These are phyloP conservation scores for Micropterix aruncella DNA, from an alignment of 2,888 invertebrate species.

Conservation along the genomic window DNA sequence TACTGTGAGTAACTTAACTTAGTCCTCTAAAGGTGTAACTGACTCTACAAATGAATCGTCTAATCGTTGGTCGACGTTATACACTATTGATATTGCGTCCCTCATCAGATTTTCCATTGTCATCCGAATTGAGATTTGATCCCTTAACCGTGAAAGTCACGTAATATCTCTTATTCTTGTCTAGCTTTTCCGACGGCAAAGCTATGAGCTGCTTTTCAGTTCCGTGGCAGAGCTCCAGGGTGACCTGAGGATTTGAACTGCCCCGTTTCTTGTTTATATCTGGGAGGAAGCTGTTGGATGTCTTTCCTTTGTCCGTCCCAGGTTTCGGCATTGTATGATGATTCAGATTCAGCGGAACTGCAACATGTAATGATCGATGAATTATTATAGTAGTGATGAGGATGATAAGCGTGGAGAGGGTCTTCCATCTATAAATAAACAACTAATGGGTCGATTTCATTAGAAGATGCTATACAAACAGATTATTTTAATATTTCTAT, in stretches of 20 bases:
- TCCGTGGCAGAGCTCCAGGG: slow-evolving; percentile 73
- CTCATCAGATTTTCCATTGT: slow-evolving; percentile 24
- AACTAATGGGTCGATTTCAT: too few relatives aligned
- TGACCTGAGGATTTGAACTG: slow-evolving; percentile 39
- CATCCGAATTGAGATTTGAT: slow-evolving; percentile 41
- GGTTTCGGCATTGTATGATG: slow-evolving; percentile 70
- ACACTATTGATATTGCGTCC: slow-evolving; percentile 30
- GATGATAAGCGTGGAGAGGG: too few relatives aligned
- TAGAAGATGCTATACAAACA: too few relatives aligned
- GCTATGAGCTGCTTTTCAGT: slow-evolving; percentile 76
- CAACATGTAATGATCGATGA: slow-evolving; percentile 21
- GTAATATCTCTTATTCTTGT: slow-evolving; percentile 82
- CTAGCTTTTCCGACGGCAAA: slow-evolving; percentile 73
- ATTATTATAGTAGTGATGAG: too few relatives aligned
- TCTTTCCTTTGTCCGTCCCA: slow-evolving; percentile 36
- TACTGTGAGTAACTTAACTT: too few relatives aligned
- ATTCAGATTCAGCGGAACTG: slow-evolving; percentile 62
- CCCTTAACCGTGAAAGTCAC: slow-evolving; percentile 87
- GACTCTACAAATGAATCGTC: too few relatives aligned
- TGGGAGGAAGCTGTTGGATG: slow-evolving; percentile 49
- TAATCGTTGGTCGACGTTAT: too few relatives aligned
- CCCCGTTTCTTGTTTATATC: slow-evolving; percentile 42
- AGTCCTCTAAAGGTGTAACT: too few relatives aligned
- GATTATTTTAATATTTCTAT: too few relatives aligned
- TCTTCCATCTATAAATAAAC: too few relatives aligned